A percentile compares a stretch with the other conserved stretches of the same genome.
Conservation (phyloP, 2,113 vertebrate species). For the Turdus rufiventris region DNA sequence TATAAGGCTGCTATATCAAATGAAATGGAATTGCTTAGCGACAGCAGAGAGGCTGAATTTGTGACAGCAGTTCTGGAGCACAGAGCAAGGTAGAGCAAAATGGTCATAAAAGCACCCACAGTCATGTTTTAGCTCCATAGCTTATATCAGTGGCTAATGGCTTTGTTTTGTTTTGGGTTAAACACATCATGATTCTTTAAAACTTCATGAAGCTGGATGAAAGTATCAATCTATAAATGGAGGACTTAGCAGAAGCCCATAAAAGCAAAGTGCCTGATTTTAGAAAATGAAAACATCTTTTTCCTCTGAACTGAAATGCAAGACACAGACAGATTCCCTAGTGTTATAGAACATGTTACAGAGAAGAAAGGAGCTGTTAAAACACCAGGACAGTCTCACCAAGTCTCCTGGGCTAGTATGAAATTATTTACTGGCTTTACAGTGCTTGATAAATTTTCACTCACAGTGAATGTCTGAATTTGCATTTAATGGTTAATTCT, state of each 20-base stretch:
- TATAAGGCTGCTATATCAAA: neutral
- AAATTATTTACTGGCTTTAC: neutral
- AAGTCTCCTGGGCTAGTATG: neutral
- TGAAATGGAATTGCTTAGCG: neutral
- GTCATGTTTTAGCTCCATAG: neutral
- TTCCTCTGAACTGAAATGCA: neutral
- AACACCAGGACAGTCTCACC: neutral
- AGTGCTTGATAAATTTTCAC: neutral
- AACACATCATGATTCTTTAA: neutral
- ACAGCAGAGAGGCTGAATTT: slow-evolving; percentile 7
- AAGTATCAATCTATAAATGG: neutral
- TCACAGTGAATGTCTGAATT: neutral
- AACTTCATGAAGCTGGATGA: neutral
- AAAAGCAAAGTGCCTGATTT: neutral
- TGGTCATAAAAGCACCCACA: neutral
- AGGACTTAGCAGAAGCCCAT: neutral
- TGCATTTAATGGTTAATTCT: neutral
- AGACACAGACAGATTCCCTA: neutral
- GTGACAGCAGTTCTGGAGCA: neutral
- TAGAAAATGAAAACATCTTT: neutral
- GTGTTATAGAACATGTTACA: neutral
- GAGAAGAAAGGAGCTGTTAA: neutral
- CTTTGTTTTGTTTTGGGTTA: neutral
- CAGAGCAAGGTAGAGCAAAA: neutral
- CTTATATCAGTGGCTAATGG: neutral